Evolutionary conservation across 1,140 invertebrate genomes (phyloP).

Genomic region (Gyrodactylus salaris): DNA sequence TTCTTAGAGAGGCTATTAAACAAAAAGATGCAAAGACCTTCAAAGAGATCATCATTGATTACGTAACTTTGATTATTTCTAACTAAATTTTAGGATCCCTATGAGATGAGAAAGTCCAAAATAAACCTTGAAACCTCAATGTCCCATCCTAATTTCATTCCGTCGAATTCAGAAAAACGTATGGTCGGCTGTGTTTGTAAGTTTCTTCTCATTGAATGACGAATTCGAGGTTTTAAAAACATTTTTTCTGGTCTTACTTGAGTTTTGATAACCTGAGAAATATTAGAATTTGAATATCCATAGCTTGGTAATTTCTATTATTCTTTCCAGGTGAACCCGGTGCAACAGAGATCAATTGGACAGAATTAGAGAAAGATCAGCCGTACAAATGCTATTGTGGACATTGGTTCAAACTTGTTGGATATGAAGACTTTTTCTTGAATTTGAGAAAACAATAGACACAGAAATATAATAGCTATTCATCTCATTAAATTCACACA

Average conservation of each 20-base stretch:
- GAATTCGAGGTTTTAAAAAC: too few species aligned
- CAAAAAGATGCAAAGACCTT: background rate
- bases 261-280: too few species aligned
- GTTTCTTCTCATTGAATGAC: too few species aligned
- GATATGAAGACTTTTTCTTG: background rate
- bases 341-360: background rate
- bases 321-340: too few species aligned
- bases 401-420: background rate
- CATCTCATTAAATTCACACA: too few species aligned
- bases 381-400: background rate
- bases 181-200: background rate
- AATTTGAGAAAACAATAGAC: too few species aligned
- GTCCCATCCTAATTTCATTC: background rate
- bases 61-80: too few species aligned
- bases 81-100: too few species aligned
- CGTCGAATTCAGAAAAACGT: background rate
- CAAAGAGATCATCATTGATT: background rate
- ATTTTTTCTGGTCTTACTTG: too few species aligned
- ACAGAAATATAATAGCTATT: too few species aligned
- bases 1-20: background rate
- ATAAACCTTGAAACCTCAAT: background rate
- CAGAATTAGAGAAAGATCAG: background rate
- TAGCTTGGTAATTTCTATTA: too few species aligned
- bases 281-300: too few species aligned
- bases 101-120: background rate